phyloP scores from a whole-genome alignment of 2,888 invertebrate species.

The Caenorhabditis doughertyi region DNA sequence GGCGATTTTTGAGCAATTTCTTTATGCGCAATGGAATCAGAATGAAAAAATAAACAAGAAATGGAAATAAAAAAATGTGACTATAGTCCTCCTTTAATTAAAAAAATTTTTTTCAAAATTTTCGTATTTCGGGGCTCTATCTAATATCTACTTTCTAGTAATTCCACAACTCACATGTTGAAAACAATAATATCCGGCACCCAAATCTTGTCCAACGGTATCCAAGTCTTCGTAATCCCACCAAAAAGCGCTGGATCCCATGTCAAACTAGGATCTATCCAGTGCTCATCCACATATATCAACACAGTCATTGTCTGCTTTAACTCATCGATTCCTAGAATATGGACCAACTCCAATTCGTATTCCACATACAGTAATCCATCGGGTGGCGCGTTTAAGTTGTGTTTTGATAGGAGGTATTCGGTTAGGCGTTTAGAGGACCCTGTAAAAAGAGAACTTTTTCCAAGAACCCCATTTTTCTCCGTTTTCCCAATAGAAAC shows the following conservation, averaged over 20 bases:
- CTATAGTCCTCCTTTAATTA: too few species aligned
- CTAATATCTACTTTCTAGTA: too few species aligned
- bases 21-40: too few species aligned
- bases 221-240: constrained; percentile 90
- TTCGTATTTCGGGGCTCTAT: too few species aligned
- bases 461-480: background rate
- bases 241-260: constrained; percentile 92
- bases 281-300: constrained; percentile 85
- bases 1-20: too few species aligned
- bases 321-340: constrained; percentile 81
- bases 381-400: constrained; percentile 79
- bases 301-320: constrained; percentile 81
- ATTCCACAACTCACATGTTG: constrained; percentile 91
- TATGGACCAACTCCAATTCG: constrained; percentile 80
- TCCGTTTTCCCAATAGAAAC: background rate
- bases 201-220: constrained; percentile 91
- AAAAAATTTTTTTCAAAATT: too few species aligned
- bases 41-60: too few species aligned
- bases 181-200: constrained; percentile 92
- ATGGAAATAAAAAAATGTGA: too few species aligned
- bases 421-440: constrained; percentile 78
- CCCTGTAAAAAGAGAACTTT: constrained; percentile 65
- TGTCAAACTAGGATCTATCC: constrained; percentile 90
- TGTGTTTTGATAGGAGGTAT: constrained; percentile 76
- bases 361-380: constrained; percentile 78